Conservation (phyloP, 2,797 vertebrate genomes). For the Lagothrix lagotricha region DNA sequence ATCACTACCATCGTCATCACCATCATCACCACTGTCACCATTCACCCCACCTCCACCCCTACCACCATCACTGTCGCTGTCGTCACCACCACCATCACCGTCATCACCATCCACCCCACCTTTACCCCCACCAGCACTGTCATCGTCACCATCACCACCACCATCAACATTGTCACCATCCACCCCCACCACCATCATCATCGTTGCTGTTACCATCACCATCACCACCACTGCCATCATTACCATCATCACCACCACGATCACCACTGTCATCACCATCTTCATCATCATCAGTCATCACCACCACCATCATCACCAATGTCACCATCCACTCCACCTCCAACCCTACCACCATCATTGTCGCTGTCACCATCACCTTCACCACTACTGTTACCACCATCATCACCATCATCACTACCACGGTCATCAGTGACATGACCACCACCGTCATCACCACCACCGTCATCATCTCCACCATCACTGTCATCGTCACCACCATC, state of each 20-base stretch:
- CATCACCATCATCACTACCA: fast-evolving
- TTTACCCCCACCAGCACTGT: fast-evolving
- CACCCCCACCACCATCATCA: no score
- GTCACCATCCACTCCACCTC: fast-evolving
- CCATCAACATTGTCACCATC: fast-evolving
- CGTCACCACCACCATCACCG: fast-evolving
- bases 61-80: fast-evolving
- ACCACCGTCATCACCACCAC: fast-evolving
- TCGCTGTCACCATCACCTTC: no score
- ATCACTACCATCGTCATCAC: fast-evolving
- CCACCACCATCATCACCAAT: fast-evolving
- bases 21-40: fast-evolving
- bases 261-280: fast-evolving
- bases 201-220: background rate
- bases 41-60: fast-evolving
- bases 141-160: fast-evolving
- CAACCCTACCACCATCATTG: fast-evolving
- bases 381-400: background rate
- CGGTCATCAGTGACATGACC: fast-evolving
- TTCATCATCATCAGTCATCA: fast-evolving
- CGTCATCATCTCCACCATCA: fast-evolving
- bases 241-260: fast-evolving
- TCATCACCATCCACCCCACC: fast-evolving
- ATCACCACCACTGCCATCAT: fast-evolving
- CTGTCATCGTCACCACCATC: background rate